These are phyloP conservation scores for Geophilus truncorum DNA, from an alignment of 2,888 invertebrate genomes.

Conservation along the genomic window DNA sequence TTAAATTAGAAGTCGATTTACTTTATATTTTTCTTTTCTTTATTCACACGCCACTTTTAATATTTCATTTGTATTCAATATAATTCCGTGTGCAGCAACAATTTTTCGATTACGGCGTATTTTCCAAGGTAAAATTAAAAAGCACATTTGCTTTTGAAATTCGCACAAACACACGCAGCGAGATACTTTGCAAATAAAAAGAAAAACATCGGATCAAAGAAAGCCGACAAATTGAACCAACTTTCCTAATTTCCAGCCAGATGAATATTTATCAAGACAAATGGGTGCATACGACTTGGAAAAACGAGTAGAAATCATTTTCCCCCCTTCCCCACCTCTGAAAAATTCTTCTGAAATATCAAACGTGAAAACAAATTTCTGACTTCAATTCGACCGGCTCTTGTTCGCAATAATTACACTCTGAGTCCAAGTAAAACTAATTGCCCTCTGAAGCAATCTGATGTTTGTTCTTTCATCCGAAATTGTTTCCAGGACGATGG, in stretches of 20 bases:
- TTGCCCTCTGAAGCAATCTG: background rate
- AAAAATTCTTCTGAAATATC: background rate
- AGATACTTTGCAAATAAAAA: background rate
- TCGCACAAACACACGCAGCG: background rate
- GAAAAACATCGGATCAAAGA: background rate
- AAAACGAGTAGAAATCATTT: background rate
- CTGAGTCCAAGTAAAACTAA: background rate
- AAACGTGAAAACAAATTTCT: background rate
- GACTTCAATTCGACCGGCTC: background rate
- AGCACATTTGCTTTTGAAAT: slow-evolving; percentile 16
- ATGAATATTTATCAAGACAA: slow-evolving; percentile 13
- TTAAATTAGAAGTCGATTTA: background rate
- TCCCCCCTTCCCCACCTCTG: background rate
- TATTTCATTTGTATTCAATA: background rate
- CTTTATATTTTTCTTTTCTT: background rate
- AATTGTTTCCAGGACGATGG: background rate
- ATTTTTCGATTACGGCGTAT: background rate
- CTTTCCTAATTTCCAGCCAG: background rate
- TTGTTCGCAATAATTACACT: background rate
- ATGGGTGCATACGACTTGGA: background rate
- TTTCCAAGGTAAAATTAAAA: background rate
- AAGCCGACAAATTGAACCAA: slow-evolving; percentile 6
- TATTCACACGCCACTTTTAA: background rate
- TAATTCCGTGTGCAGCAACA: background rate
- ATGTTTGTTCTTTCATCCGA: background rate